Conservation (phyloP, 2,113 vertebrate species). For the Hylia prasina region DNA sequence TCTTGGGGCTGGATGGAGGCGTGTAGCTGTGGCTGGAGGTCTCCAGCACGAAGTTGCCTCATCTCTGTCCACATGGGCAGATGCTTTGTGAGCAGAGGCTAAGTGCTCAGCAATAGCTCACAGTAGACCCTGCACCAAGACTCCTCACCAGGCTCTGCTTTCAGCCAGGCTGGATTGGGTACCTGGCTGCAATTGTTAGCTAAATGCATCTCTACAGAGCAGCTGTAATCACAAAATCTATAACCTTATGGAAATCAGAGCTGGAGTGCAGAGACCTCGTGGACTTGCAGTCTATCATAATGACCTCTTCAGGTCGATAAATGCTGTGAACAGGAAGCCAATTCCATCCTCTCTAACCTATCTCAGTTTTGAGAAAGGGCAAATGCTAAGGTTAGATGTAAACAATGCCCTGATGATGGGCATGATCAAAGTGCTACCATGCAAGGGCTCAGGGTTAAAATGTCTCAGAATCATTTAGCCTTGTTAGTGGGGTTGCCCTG, state of each 20-base stretch:
- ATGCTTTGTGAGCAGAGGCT: background rate
- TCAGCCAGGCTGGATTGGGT: background rate
- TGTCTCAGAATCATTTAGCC: background rate
- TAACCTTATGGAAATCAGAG: background rate
- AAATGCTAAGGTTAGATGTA: background rate
- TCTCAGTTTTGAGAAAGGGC: background rate
- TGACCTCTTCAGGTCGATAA: conserved; percentile 10
- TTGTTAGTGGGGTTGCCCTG: background rate
- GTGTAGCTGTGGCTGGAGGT: background rate
- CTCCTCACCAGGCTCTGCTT: background rate
- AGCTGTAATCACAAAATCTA: conserved; percentile 23
- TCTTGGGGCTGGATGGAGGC: background rate
- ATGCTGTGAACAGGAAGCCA: background rate
- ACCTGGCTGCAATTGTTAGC: background rate
- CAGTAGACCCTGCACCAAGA: rapidly evolving
- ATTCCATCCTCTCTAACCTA: background rate
- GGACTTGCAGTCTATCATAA: conserved; percentile 3
- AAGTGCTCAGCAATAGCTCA: background rate
- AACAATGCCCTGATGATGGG: background rate
- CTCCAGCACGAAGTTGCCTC: background rate
- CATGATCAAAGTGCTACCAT: background rate
- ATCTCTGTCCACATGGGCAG: rapidly evolving
- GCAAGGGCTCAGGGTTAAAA: background rate
- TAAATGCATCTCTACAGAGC: background rate
- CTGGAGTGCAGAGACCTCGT: background rate